These are phyloP conservation scores for Parnassius smintheus DNA, from an alignment of 2,888 invertebrate genomes.

Conservation along the genomic window DNA sequence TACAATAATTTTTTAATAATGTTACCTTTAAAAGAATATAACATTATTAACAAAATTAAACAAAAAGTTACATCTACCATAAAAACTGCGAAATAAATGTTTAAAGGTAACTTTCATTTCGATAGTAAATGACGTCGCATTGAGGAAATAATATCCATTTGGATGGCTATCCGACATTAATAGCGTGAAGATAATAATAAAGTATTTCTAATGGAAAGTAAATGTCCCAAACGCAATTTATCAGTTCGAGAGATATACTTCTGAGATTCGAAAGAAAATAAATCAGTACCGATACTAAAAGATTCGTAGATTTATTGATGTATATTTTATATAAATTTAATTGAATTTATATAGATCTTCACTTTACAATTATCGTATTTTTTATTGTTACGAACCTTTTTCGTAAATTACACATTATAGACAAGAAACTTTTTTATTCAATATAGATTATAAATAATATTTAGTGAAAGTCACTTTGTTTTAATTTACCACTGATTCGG, in stretches of 20 bases:
- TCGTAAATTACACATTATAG: too few species aligned
- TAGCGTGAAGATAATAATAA: constrained; percentile 16
- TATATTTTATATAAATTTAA: constrained; percentile 3
- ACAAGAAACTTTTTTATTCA: too few species aligned
- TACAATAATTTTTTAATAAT: too few species aligned
- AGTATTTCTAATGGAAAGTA: constrained; percentile 20
- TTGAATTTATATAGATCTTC: constrained; percentile 1
- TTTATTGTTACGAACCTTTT: too few species aligned
- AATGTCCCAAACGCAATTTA: constrained; percentile 16
- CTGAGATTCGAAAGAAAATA: constrained; percentile 14
- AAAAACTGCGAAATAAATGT: too few species aligned
- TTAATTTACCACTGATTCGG: too few species aligned
- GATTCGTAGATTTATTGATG: neutral
- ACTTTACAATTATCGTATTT: too few species aligned
- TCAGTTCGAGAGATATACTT: constrained; percentile 6
- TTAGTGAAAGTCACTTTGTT: too few species aligned
- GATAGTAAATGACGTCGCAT: neutral
- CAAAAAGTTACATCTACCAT: too few species aligned
- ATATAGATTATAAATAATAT: too few species aligned
- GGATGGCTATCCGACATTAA: constrained; percentile 5
- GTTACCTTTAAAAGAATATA: too few species aligned
- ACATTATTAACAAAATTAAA: too few species aligned
- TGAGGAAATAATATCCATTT: constrained; percentile 3
- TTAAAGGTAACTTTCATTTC: neutral
- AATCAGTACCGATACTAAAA: constrained; percentile 11